Evolutionary conservation across 2,797 vertebrate genomes (phyloP).

Genomic region (Coranthus polyacanthus): DNA sequence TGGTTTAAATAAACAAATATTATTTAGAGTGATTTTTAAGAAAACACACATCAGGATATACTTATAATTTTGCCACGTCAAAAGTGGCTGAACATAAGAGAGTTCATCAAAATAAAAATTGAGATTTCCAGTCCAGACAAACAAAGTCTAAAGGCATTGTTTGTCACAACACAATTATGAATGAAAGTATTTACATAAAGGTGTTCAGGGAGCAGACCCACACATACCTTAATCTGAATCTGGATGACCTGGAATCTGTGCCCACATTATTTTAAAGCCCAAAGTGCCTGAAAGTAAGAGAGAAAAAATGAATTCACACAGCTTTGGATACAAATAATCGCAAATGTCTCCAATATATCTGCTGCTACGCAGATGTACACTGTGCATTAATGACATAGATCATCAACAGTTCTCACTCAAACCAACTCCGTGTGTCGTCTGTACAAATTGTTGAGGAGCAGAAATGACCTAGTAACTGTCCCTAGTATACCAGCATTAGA

Average conservation of each 20-base stretch:
- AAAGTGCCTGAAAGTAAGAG: slow-evolving; percentile 17
- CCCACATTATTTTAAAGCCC: slow-evolving; percentile 30
- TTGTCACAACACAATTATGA: background rate
- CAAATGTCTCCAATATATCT: too few relatives aligned
- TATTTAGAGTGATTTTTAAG: background rate
- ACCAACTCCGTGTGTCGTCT: too few relatives aligned
- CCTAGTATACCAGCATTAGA: too few relatives aligned
- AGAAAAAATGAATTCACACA: too few relatives aligned
- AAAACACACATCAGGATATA: background rate
- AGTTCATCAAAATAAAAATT: background rate
- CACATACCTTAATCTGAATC: slow-evolving; percentile 70
- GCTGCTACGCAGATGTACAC: too few relatives aligned
- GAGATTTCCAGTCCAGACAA: slow-evolving; percentile 2
- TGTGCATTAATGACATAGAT: too few relatives aligned
- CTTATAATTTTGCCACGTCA: background rate
- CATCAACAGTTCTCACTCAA: too few relatives aligned
- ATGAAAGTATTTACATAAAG: background rate
- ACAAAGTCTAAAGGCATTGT: background rate
- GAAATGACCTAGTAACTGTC: too few relatives aligned
- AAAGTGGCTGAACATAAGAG: background rate
- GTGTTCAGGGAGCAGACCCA: slow-evolving; percentile 33
- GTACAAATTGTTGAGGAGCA: too few relatives aligned
- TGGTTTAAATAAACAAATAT: background rate
- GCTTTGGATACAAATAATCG: too few relatives aligned
- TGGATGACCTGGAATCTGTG: slow-evolving; percentile 26